Conservation (phyloP, 2,888 invertebrate species). For the Eupsilia transversa region DNA sequence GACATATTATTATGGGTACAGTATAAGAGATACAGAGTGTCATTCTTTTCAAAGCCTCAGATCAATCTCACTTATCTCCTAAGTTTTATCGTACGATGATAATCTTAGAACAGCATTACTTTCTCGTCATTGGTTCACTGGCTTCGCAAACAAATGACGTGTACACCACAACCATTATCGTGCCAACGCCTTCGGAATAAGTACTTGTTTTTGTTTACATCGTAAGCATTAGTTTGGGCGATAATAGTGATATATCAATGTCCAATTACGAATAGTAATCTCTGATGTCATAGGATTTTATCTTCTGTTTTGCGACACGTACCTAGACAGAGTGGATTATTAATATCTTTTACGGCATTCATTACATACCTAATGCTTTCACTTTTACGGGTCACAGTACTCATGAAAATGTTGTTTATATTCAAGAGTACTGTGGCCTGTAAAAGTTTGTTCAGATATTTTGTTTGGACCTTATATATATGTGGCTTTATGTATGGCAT, state of each 20-base stretch:
- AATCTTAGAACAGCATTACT: constrained; percentile 14
- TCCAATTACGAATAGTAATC: constrained; percentile 35
- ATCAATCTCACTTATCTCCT: not conserved
- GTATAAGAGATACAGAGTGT: not conserved
- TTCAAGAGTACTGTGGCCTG: not conserved
- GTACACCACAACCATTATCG: not conserved
- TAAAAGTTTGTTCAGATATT: not conserved
- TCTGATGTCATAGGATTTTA: constrained; percentile 30
- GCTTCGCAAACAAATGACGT: constrained; percentile 42
- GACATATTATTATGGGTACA: not conserved
- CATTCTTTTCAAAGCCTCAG: constrained; percentile 11
- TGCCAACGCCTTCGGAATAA: constrained; percentile 48
- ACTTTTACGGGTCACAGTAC: not conserved
- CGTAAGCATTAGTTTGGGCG: not conserved
- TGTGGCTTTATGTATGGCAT: not conserved
- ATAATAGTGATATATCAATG: constrained; percentile 12
- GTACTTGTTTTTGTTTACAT: constrained; percentile 44
- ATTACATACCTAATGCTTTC: not conserved
- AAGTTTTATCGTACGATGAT: constrained; percentile 33
- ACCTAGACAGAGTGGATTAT: not conserved
- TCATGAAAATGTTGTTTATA: too few relatives aligned
- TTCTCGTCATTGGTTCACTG: constrained; percentile 43
- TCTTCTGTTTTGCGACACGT: constrained; percentile 9
- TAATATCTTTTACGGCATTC: not conserved
- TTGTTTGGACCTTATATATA: not conserved